Evolutionary conservation across 2,888 invertebrate species (phyloP), one percentile per base, ranked within the genome.

Genomic region (Eustalomyia histrio): DNA sequence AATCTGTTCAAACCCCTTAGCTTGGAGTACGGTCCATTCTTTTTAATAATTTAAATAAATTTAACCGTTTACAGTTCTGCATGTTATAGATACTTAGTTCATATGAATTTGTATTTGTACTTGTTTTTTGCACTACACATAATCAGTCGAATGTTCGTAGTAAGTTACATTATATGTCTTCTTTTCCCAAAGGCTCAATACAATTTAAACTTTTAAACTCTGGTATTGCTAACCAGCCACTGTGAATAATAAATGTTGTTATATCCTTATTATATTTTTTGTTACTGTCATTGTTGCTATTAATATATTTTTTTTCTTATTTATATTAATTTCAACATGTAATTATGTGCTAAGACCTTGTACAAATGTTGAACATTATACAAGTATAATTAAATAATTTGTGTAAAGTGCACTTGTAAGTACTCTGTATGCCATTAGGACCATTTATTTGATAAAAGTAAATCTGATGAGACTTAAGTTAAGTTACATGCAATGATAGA

Each of bases 201-300:
- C 61, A 83, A 82, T 82, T 82, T 75, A 67, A 80, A 78, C 35
- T 83, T 80, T 72, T 29, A 75, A 75, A 65, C 39, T 50, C 55
- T 68, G 75, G 60, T 60, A 65, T 72, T 43, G 60, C 55, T 53
- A 47, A 47, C 33, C 53, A 35, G 14, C 55, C 75, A 61, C 57
- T 67, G 60, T 65, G 50, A 57, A 58, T 68, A 52, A 43, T 63
- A 65, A 72, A 67, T 57, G 55, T 57, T 55, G 12, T 21, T 29
- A 29, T 29, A 21, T 21, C 21, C 2, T 21, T 21, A 3, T 21
- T 21, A 4, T 21, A 6, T 18, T 24, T 8, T 53, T 52, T 10
- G 9, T 21, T 21, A 4, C 21, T 29, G 1, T 29, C 14, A 14
- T 35, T 12, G 8, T 1, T 67, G 39, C 18, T 39, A 69, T 50